Percentiles rank a stretch among this genome's conserved stretches.
These are phyloP conservation scores for Aphis craccivora DNA, from an alignment of 1,140 invertebrate genomes.

Conservation along the genomic window DNA sequence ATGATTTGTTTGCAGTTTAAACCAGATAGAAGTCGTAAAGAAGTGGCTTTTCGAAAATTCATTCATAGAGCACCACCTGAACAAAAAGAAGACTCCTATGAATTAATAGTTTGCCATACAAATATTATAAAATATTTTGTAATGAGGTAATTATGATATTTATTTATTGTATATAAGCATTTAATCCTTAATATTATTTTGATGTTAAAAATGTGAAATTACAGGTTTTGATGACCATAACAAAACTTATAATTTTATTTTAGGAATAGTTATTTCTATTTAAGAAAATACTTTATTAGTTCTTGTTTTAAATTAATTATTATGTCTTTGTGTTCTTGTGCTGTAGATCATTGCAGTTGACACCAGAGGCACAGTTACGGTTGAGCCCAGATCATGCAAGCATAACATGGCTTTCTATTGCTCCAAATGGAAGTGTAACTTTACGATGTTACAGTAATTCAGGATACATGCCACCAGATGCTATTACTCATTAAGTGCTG, in stretches of 20 bases:
- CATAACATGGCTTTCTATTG: slow-evolving; percentile 89
- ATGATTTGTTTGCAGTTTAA: slow-evolving; percentile 80
- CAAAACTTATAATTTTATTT: background rate
- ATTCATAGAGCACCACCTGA: slow-evolving; percentile 85
- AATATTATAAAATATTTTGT: slow-evolving; percentile 99
- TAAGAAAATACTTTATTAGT: background rate
- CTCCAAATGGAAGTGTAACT: slow-evolving; percentile 84
- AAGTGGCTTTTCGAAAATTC: slow-evolving; percentile 93
- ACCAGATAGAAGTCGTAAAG: slow-evolving; percentile 94
- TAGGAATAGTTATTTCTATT: background rate
- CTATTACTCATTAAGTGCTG: slow-evolving; percentile 70
- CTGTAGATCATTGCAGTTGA: slow-evolving; percentile 93
- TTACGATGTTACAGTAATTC: slow-evolving; percentile 83
- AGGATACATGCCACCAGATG: slow-evolving; percentile 84
- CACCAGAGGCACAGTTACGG: slow-evolving; percentile 94
- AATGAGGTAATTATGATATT: slow-evolving; percentile 77
- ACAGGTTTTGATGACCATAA: background rate
- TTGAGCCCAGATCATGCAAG: slow-evolving; percentile 90
- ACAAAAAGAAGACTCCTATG: slow-evolving; percentile 87
- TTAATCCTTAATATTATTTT: background rate
- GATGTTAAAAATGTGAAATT: background rate
- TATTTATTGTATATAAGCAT: background rate
- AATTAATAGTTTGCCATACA: slow-evolving; percentile 95
- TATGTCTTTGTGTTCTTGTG: slow-evolving; percentile 58
- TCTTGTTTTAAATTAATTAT: background rate